Conservation (phyloP, 2,888 invertebrate genomes). For the Azorinus chamasolen region DNA sequence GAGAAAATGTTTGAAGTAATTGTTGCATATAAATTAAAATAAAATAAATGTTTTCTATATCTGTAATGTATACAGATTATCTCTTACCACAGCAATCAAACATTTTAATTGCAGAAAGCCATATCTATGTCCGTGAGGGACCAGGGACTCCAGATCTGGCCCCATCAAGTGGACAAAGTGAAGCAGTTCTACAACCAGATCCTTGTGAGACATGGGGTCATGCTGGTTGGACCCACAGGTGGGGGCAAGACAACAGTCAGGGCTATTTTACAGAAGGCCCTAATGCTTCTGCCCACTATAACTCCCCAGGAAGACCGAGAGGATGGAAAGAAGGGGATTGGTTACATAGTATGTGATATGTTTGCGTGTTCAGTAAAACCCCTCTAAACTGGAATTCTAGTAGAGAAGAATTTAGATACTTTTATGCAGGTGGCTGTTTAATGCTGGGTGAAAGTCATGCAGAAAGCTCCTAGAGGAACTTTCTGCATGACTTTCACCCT, state of each 20-base stretch:
- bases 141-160: constrained; percentile 84
- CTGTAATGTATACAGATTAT: too few species aligned
- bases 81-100: too few species aligned
- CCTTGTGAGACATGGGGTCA: constrained; percentile 85
- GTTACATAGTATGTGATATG: constrained; percentile 33
- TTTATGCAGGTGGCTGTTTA: too few species aligned
- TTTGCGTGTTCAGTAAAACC: too few species aligned
- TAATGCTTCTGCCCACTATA: constrained; percentile 83
- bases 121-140: constrained; percentile 85
- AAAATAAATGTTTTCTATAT: too few species aligned
- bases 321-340: constrained; percentile 59
- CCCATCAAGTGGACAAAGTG: constrained; percentile 85
- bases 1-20: too few species aligned
- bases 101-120: constrained; percentile 77
- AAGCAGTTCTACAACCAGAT: constrained; percentile 86
- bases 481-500: too few species aligned
- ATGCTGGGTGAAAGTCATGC: too few species aligned
- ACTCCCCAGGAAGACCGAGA: constrained; percentile 68
- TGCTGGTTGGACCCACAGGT: constrained; percentile 86
- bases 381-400: too few species aligned
- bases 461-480: too few species aligned
- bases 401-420: too few species aligned
- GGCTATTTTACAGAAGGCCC: constrained; percentile 85
- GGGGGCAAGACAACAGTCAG: constrained; percentile 85
- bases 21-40: too few species aligned